These are phyloP conservation scores for Apantesis nais DNA, from an alignment of 2,888 invertebrate species.

Conservation along the genomic window DNA sequence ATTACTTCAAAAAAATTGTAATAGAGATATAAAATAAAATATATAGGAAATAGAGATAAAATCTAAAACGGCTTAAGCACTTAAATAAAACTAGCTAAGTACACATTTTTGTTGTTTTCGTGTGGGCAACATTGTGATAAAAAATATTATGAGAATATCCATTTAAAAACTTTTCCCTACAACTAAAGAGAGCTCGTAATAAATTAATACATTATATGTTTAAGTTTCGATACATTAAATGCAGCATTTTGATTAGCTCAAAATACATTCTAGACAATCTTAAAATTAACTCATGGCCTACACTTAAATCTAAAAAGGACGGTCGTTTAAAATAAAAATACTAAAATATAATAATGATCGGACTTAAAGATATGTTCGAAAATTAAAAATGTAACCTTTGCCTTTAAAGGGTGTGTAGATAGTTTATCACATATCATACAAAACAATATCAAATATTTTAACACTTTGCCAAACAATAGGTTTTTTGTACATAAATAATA, in stretches of 20 bases:
- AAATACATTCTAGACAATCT: constrained; percentile 37
- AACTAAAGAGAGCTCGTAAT: constrained; percentile 45
- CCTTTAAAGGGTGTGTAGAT: neutral
- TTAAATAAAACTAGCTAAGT: neutral
- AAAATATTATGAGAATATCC: constrained; percentile 24
- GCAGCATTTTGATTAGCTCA: constrained; percentile 47
- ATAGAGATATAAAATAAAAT: neutral
- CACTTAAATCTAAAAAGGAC: constrained; percentile 68
- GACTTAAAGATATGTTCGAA: neutral
- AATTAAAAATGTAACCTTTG: neutral
- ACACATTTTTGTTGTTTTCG: constrained; percentile 16
- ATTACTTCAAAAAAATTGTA: neutral
- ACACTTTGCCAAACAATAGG: too few species aligned
- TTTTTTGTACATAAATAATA: too few species aligned
- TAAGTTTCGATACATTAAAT: constrained; percentile 55
- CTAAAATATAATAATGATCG: constrained; percentile 14
- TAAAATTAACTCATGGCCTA: constrained; percentile 39
- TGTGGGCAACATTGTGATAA: constrained; percentile 34
- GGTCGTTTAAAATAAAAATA: constrained; percentile 65
- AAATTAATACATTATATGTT: constrained; percentile 40
- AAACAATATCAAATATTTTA: neutral
- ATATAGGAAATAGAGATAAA: neutral
- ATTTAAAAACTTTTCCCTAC: constrained; percentile 19
- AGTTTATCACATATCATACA: neutral
- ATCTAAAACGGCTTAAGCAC: neutral